Percentiles rank a stretch among this genome's conserved stretches.
Conservation (phyloP, 2,113 vertebrate species). For the Podocnemis expansa region DNA sequence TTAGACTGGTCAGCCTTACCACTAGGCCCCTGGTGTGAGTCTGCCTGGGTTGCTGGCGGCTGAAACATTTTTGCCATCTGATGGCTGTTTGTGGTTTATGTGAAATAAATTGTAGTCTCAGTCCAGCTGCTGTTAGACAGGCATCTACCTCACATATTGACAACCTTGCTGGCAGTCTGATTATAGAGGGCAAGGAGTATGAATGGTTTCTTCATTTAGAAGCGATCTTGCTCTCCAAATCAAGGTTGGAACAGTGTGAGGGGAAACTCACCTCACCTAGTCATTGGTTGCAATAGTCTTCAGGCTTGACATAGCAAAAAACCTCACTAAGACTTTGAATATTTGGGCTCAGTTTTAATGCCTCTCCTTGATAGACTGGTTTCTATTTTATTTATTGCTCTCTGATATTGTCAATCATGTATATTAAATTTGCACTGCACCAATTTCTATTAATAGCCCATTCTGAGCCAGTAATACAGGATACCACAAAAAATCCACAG, state of each 20-base stretch:
- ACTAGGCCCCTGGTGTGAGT: neutral
- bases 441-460: conserved; percentile 4
- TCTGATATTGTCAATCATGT: neutral
- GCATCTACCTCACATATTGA: neutral
- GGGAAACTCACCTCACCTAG: neutral
- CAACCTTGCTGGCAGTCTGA: neutral
- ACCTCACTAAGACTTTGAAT: neutral
- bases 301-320: conserved; percentile 32
- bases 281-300: neutral
- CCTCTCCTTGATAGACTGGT: neutral
- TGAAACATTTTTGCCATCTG: neutral
- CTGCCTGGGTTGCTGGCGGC: neutral
- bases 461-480: neutral
- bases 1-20: neutral
- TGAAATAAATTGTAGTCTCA: neutral
- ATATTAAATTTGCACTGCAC: conserved; percentile 13
- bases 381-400: neutral
- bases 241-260: neutral
- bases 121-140: neutral
- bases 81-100: neutral
- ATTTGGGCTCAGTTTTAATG: no score
- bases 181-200: neutral
- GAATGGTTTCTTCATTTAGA: neutral
- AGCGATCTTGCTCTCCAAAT: neutral
- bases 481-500: neutral